Evolutionary conservation across 2,888 invertebrate genomes (phyloP), one percentile per base, ranked within the genome.

Genomic region (Aleiodes alternator): DNA sequence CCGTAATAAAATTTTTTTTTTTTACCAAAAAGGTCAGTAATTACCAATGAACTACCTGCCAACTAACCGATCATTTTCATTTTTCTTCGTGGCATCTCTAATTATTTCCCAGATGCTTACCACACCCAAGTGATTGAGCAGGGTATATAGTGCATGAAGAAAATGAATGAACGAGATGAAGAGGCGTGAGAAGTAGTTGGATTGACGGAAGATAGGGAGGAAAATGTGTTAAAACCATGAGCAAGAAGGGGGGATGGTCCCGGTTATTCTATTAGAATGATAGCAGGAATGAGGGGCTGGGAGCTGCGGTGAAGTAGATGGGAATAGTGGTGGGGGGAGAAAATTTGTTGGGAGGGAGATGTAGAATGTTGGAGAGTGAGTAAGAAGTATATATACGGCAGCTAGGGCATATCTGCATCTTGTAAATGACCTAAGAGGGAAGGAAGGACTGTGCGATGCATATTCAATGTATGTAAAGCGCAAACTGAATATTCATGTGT

Each of bases 381-480:
- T 51, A 59, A 14, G 59, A 59, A 29, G 59, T n/a, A 34, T 50
- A 51, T 68, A 68, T 68, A 72, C 61, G 79, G 82, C 82, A 80
- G 80, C 81, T 79, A 80, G 80, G 77, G 82, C 85, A 83, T 87
- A 88, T 87, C 87, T 87, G 87, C 86, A 88, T 88, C 88, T 88
- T 86, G 87, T 88, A 87, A 88, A 88, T 88, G 86, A 88, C 86
- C 87, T 87, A 87, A 88, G 87, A 87, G 87, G 85, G 86, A 87
- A 86, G 85, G 87, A 87, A 87, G 85, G 87, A 84, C 85, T 84
- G 77, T 55, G 80, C 84, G 86, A 86, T 88, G 87, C 88, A 88
- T 88, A 88, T 88, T 88, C 88, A 88, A 84, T 86, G 84, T 87
- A 88, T 88, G 88, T 86, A 88, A 88, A 88, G 86, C 86, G 84